phyloP scores from a whole-genome alignment of 2,888 invertebrate species.

The Nomada fucata region DNA sequence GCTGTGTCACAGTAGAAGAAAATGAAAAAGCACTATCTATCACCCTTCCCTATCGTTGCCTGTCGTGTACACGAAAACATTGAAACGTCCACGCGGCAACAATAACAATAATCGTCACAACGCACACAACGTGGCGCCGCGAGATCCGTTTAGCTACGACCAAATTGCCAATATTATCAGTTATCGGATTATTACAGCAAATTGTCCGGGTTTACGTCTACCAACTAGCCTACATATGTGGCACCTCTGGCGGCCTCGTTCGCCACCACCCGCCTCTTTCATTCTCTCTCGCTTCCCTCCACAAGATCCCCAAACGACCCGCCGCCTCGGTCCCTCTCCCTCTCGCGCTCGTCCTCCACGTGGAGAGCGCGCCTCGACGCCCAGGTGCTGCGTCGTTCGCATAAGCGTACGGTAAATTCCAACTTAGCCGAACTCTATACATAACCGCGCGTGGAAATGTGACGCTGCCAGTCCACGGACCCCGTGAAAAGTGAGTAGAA shows the following conservation, averaged over 20 bases:
- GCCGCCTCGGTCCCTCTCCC: slow-evolving; percentile 42
- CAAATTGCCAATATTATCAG: slow-evolving; percentile 81
- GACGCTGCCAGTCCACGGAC: slow-evolving; percentile 32
- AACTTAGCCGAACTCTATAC: slow-evolving; percentile 75
- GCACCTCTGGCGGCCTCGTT: slow-evolving; percentile 54
- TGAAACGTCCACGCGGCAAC: slow-evolving; percentile 55
- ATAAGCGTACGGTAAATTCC: slow-evolving; percentile 79
- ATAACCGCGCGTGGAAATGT: slow-evolving; percentile 43
- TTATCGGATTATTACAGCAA: slow-evolving; percentile 81
- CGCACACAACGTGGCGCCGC: slow-evolving; percentile 65
- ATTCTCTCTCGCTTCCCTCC: slow-evolving; percentile 20
- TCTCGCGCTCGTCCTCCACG: slow-evolving; percentile 33
- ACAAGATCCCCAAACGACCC: slow-evolving; percentile 36
- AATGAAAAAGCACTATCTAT: too few relatives aligned
- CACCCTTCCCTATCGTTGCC: too few relatives aligned
- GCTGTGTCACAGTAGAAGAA: too few relatives aligned
- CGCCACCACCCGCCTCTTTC: slow-evolving; percentile 35
- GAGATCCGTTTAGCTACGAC: slow-evolving; percentile 74
- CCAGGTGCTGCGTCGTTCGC: slow-evolving; percentile 76
- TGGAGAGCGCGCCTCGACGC: slow-evolving; percentile 53
- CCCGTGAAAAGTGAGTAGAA: slow-evolving; percentile 21
- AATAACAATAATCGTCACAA: slow-evolving; percentile 74
- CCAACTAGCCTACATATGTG: slow-evolving; percentile 70
- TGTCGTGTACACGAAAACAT: slow-evolving; percentile 40
- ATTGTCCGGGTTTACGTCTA: slow-evolving; percentile 78